Evolutionary conservation across 2,797 vertebrate species (phyloP), one percentile per base, ranked within the genome.

Genomic region (Pagetopsis macropterus): DNA sequence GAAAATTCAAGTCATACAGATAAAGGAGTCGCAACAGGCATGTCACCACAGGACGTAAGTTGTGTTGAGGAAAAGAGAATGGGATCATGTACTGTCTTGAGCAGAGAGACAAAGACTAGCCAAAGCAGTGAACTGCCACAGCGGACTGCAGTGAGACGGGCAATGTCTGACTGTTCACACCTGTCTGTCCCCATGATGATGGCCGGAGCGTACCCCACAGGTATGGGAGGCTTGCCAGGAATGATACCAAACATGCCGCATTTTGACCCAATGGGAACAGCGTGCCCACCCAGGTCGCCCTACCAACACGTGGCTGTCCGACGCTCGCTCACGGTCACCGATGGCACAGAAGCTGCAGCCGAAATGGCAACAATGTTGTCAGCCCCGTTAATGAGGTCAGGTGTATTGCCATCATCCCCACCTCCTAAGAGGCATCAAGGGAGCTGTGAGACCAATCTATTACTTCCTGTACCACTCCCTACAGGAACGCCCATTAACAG

Each of bases 151-250:
- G 94, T 98, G 87, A 93, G 96, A 71, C 95, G 97, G 3, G 95
- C 97, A 3, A 95, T 98, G 94, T 99, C 97, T 1, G 97, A 97
- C 87, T 96, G 96, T 84, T 96, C 96, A 6, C 97, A 96, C 85
- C 92, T 98, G 84, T 95, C 96, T 0, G 97, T 98, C 80, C 97
- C 97, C 46, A 93, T 91, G 5, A 23, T 90, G 10, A 76, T 88
- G 84, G 94, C 88, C 52, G 94, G 70, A 84, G 95, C 92, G 68
- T 97, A 84, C 89, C 94, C 3, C 91, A 96, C 85, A 5, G 50
- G 76, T 43, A 70, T 83, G 50, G 82, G 73, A 41, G 76, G 74
- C 59, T 69, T 54, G 1, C 61, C 79, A 5, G 43, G 15, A 12
- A 80, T 78, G 67, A 17, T 33, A 9, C 69, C 84, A 61, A 85